Base-by-base conservation (phyloP, 1,140 invertebrate genomes). In the Pseudomyrmex pallidus region DNA sequence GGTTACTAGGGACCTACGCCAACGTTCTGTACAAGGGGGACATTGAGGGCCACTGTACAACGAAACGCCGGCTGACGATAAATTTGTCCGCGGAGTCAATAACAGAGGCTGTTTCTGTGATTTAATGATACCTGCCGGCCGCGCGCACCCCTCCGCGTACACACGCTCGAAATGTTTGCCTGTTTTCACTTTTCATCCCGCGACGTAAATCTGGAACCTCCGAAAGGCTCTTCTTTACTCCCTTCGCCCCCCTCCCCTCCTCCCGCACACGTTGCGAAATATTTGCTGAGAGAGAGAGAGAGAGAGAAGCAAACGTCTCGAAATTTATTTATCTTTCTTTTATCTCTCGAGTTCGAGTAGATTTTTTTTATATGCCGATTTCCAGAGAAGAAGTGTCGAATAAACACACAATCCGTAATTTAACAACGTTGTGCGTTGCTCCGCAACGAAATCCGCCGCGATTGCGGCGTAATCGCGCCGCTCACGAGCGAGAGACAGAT, bases 31-130 rank as follows among this genome's bases (percentile, higher is more conserved):
- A 85, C 66, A 63, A 76, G 52, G 72, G 87, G 88, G 84, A 70
- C 80, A 85, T 89, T 78, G 88, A 90, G 89, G 89, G 87, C 74
- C 89, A 87, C 84, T 85, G 89, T 88, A 90, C 90, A 91, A 90
- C 90, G 90, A 92, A 92, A 91, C 90, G 88, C 90, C 87, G 90
- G 80, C 88, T 89, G 92, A 93, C 93, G 91, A 94, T 94, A 94
- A 94, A 94, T 94, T 94, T 94, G 93, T 94, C 93, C 90, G 83
- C 90, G 90, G 90, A 94, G 93, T 94, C 93, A 94, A 94, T 94
- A 94, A 93, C 93, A 94, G 93, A 92, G 91, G 90, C 92, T 92
- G 93, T 94, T 93, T 92, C 92, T 92, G 91, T 94, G 93, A 94
- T 94, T 94, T 94, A 94, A 94, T 93, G 93, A 94, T 90, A 91